These are phyloP conservation scores for Trialeurodes vaporariorum DNA, from an alignment of 1,140 invertebrate species.

Conservation along the genomic window DNA sequence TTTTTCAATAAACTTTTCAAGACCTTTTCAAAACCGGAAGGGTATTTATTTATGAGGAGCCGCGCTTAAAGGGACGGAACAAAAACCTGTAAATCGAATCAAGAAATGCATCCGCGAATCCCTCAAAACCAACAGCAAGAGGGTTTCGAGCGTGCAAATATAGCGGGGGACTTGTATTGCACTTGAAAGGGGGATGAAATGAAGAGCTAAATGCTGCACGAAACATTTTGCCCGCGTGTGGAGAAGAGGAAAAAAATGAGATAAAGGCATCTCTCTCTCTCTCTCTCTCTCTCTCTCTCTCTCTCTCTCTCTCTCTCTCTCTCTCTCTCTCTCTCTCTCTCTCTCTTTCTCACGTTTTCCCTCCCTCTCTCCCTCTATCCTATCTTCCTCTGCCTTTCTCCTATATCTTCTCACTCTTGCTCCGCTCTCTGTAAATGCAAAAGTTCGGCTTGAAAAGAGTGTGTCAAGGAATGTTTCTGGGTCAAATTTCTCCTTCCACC, in stretches of 20 bases:
- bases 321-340: neutral
- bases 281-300: neutral
- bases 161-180: neutral
- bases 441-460: neutral
- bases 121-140: neutral
- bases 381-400: neutral
- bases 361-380: neutral
- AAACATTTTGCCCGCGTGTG: neutral
- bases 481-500: neutral
- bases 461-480: neutral
- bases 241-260: neutral
- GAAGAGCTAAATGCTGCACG: neutral
- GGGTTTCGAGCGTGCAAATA: neutral
- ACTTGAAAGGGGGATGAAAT: neutral
- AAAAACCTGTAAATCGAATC: too few species aligned
- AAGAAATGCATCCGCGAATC: neutral
- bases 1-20: too few species aligned
- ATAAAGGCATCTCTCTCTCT: neutral
- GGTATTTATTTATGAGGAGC: too few species aligned
- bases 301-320: neutral
- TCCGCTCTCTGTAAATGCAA: too few species aligned
- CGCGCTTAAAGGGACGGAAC: too few species aligned
- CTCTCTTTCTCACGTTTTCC: neutral
- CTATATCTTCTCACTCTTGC: too few species aligned
- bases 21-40: too few species aligned